Base-by-base conservation (phyloP, 2,888 invertebrate species). In the Coleophora deauratella region DNA sequence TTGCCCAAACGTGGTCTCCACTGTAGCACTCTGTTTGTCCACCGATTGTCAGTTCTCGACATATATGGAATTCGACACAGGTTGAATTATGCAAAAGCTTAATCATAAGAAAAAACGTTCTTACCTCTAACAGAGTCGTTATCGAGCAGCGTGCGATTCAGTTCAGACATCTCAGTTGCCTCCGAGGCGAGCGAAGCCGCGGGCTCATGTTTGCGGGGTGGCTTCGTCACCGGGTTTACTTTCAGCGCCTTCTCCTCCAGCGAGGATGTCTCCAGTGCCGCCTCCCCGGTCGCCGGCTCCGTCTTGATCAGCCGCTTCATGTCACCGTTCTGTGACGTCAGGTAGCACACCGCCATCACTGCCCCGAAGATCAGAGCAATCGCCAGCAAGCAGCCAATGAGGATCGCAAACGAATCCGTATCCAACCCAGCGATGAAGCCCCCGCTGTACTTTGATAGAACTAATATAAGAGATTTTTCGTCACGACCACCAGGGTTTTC, bases 211-310 rank as follows among this genome's bases (percentile, higher is more conserved):
- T 80, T 89, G 38, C 94, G 85, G 2, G 94, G 93, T 0, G 94
- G 93, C 63, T 95, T 95, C 46, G 91, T 90, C 13, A 94, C 90
- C 0, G 94, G 94, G 78, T 95, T 94, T 37, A 94, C 92, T 53
- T 95, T 91, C 35, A 93, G 81, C 14, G 91, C 91, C 66, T 95
- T 95, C 64, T 94, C 94, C 67, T 92, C 90, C 2, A 91, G 90
- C 0, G 92, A 91, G 55, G 92, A 92, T 45, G 92, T 87, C 57
- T 91, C 87, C 10, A 91, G 89, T 38, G 92, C 88, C 1, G 90
- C 90, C 47, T 90, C 91, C 21, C 90, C 87, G 13, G 89, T 87
- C 52, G 89, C 86, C 21, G 79, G 66, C 45, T 90, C 90, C 35
- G 79, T 77, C 64, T 90, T 90, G 49, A 91, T 79, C 84, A 89